Base-by-base conservation (phyloP, 2,113 vertebrate species). In the Hemibates koningsi region DNA sequence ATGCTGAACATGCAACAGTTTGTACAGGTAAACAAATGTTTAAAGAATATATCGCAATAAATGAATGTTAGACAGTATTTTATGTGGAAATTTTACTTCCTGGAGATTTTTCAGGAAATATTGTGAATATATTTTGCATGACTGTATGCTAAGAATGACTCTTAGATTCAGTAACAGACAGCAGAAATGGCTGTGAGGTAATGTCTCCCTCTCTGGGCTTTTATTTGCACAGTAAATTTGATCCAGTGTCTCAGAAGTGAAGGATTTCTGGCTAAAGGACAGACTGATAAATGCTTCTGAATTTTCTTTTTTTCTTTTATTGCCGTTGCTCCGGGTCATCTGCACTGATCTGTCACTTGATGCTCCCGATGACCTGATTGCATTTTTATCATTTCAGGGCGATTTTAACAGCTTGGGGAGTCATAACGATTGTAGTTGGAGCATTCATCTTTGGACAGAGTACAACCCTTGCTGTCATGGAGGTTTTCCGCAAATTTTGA, bases 391-490 rank as follows among this genome's bases (percentile, higher is more conserved):
- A 16, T 54, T 85, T 21, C 93, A 99, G 98, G 94, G 91, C 91
- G 3, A 90, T 96, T 82, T 91, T 98, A 90, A 94, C 96, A 9
- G 57, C 73, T 21, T 99, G 98, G 98, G 98, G 97, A 0, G 89
- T 96, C 56, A 68, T 97, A 84, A 97, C 96, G 0, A 88, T 98
- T 38, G 95, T 98, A 2, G 91, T 97, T 0, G 98, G 98, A 16
- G 86, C 96, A 82, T 99, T 98, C 59, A 96, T 98, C 90, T 98
- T 98, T 0, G 98, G 98, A 76, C 98, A 99, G 91, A 98, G 98
- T 54, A 98, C 97, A 1, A 96, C 97, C 19, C 95, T 95, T 0
- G 97, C 98, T 0, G 7, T 97, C 90, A 92, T 98, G 95, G 97
- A 97, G 85, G 90, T 98, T 53, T 12, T 95, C 24, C 79, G 92